Evolutionary conservation across 2,113 vertebrate species (phyloP).

Genomic region (Arizona elegans): DNA sequence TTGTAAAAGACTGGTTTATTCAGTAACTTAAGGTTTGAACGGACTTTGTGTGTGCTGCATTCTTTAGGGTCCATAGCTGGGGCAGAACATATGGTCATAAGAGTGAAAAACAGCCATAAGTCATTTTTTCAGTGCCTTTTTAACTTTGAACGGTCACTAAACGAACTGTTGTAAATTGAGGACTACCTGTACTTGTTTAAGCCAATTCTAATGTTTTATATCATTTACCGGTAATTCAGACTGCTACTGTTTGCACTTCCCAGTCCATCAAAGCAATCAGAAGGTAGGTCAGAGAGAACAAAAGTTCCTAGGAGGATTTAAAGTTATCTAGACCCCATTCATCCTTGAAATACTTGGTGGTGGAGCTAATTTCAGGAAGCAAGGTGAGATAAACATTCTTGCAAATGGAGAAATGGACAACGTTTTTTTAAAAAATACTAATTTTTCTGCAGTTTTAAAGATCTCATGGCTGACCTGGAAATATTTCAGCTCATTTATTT

Average conservation of each 20-base stretch:
- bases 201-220: not conserved
- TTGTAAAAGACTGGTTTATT: no score
- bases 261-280: not conserved
- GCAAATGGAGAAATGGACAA: not conserved
- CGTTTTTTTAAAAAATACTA: not conserved
- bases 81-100: no score
- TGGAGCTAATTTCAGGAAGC: not conserved
- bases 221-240: not conserved
- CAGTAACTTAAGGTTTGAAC: no score
- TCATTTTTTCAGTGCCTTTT: not conserved
- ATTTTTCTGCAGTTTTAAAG: not conserved
- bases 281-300: not conserved
- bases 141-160: not conserved
- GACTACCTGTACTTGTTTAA: not conserved
- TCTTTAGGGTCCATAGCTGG: no score
- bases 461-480: not conserved
- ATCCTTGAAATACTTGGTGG: not conserved
- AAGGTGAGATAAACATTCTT: not conserved
- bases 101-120: not conserved
- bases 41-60: no score
- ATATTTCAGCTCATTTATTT: not conserved
- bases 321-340: not conserved
- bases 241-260: not conserved
- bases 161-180: not conserved
- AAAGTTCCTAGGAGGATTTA: not conserved